Percentiles rank a stretch among this genome's conserved stretches.
These are phyloP conservation scores for Leptinotarsa defecta DNA, from an alignment of 1,140 invertebrate genomes.

Conservation along the genomic window DNA sequence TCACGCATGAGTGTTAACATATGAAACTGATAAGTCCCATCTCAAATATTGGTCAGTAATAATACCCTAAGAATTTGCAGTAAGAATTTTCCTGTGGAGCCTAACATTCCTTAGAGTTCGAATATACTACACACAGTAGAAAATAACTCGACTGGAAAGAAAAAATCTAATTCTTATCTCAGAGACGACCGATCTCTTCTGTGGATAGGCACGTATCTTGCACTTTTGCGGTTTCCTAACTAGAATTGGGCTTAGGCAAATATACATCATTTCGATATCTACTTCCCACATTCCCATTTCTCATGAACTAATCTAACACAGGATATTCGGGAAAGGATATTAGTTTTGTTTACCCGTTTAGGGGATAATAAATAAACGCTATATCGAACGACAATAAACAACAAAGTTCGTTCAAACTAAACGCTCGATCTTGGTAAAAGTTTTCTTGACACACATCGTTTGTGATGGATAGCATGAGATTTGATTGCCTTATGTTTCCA, in stretches of 20 bases:
- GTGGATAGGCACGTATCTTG: neutral
- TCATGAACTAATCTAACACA: neutral
- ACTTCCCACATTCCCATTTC: neutral
- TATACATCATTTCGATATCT: neutral
- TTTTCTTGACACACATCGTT: neutral
- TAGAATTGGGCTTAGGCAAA: neutral
- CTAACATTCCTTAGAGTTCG: no score
- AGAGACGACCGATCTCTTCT: no score
- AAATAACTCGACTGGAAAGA: no score
- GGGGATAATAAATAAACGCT: neutral
- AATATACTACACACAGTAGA: no score
- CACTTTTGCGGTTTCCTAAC: neutral
- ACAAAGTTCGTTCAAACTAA: neutral
- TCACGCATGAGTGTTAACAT: no score
- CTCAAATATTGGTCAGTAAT: no score
- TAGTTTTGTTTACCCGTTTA: neutral
- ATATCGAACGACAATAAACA: neutral
- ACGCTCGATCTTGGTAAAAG: neutral
- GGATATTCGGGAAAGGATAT: neutral
- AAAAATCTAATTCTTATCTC: no score
- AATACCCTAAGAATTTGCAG: no score
- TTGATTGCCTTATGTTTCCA: conserved; percentile 1
- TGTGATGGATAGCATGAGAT: neutral
- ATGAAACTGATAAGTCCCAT: no score
- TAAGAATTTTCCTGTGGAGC: no score